A percentile compares a stretch with the other conserved stretches of the same genome.
Conservation (phyloP, 1,140 invertebrate genomes). For the Pissodes strobi region DNA sequence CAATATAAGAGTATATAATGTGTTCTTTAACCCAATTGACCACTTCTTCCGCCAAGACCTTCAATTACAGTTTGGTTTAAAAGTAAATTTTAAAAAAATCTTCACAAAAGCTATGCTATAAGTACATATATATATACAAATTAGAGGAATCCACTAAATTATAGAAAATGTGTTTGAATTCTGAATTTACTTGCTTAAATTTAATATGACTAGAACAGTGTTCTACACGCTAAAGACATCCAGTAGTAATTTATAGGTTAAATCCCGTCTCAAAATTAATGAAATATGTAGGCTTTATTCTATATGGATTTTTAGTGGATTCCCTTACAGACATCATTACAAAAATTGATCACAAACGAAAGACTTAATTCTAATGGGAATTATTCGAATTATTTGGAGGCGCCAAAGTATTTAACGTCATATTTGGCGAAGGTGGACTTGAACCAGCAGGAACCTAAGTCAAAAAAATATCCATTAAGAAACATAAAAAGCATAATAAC, state of each 20-base stretch:
- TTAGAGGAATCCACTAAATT: conserved; percentile 10
- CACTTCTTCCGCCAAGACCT: background rate
- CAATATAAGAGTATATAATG: no score
- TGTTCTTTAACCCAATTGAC: no score
- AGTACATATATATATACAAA: conserved; percentile 14
- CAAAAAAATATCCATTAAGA: no score
- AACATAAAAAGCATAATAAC: no score
- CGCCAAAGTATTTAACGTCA: background rate
- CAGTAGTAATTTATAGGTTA: no score
- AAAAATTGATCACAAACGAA: conserved; percentile 11
- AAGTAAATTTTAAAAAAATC: background rate
- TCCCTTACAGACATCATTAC: conserved; percentile 2
- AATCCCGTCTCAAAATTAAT: no score
- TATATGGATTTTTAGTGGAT: no score
- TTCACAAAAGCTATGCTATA: conserved; percentile 1
- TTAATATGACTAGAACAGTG: no score
- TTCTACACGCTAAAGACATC: no score
- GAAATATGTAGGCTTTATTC: no score
- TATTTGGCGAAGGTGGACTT: conserved; percentile 7
- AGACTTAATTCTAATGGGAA: conserved; percentile 20
- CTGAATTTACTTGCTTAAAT: background rate
- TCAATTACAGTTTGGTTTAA: background rate
- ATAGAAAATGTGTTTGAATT: background rate
- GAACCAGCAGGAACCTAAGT: conserved; percentile 13
- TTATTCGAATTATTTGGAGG: conserved; percentile 19